These are phyloP conservation scores for Crambe crambe DNA, from an alignment of 37 sponge, comb jelly and placozoan genomes.

Conservation along the genomic window DNA sequence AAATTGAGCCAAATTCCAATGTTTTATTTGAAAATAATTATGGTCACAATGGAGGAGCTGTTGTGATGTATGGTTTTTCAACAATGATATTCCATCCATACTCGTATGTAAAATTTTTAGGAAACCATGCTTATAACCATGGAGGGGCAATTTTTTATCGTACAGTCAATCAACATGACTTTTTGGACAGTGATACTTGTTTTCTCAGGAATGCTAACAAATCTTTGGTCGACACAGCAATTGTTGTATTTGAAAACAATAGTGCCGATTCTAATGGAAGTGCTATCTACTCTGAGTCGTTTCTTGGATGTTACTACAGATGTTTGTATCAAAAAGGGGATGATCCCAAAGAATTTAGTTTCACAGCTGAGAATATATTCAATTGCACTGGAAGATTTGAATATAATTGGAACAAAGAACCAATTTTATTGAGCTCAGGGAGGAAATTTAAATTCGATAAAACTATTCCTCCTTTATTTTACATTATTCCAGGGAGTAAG, in stretches of 20 bases:
- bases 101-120: not conserved
- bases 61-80: conserved; percentile 38
- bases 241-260: not conserved
- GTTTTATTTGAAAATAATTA: not conserved
- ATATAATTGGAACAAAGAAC: not conserved
- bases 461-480: not conserved
- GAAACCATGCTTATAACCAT: conserved; percentile 1
- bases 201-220: not conserved
- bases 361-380: too few relatives aligned
- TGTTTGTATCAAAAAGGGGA: not conserved
- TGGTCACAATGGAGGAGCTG: conserved; percentile 39
- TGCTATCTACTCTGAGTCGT: not conserved
- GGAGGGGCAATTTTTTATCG: conserved; percentile 39
- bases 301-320: not conserved
- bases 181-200: not conserved
- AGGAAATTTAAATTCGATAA: not conserved
- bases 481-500: not conserved
- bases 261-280: not conserved
- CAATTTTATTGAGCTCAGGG: not conserved
- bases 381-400: not conserved
- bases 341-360: too few relatives aligned
- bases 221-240: not conserved
- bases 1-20: not conserved
- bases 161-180: not conserved
- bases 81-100: not conserved